Evolutionary conservation across 1,140 invertebrate genomes (phyloP).

Genomic region (Pseudoatta argentina): DNA sequence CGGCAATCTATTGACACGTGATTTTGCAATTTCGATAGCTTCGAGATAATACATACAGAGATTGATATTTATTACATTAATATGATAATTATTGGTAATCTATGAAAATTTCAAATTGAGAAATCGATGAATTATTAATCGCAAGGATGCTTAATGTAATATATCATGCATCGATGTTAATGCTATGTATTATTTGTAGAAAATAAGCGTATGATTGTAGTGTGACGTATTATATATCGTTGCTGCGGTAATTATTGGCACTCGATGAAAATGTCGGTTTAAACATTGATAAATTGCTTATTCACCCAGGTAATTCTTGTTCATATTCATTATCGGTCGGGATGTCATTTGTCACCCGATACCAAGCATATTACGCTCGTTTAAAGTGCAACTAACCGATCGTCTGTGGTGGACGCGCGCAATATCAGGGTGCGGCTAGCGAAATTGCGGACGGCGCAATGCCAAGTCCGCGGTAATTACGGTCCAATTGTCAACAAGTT

Average conservation of each 20-base stretch:
- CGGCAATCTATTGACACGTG: not conserved
- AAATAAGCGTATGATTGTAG: constrained; percentile 32
- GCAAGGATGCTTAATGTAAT: constrained; percentile 4
- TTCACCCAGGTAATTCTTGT: constrained; percentile 50
- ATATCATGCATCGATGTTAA: constrained; percentile 11
- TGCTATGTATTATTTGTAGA: constrained; percentile 4
- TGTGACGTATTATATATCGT: not conserved
- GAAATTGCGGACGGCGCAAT: constrained; percentile 17
- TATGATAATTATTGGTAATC: constrained; percentile 6
- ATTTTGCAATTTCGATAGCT: constrained; percentile 15
- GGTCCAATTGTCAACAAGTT: constrained; percentile 50
- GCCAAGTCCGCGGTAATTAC: constrained; percentile 60
- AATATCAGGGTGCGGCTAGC: constrained; percentile 38
- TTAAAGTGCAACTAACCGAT: constrained; percentile 32
- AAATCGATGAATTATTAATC: constrained; percentile 6
- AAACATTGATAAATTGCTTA: constrained; percentile 59
- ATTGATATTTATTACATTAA: not conserved
- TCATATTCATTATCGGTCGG: constrained; percentile 52
- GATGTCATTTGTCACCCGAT: constrained; percentile 52
- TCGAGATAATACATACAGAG: not conserved
- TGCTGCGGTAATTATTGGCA: constrained; percentile 38
- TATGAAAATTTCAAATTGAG: constrained; percentile 22
- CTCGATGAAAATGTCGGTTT: constrained; percentile 45
- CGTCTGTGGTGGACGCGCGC: constrained; percentile 23
- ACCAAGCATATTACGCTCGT: constrained; percentile 36